A percentile compares a stretch with the other conserved stretches of the same genome.
These are phyloP conservation scores for Diorhabda sublineata DNA, from an alignment of 1,140 invertebrate species.

Conservation along the genomic window DNA sequence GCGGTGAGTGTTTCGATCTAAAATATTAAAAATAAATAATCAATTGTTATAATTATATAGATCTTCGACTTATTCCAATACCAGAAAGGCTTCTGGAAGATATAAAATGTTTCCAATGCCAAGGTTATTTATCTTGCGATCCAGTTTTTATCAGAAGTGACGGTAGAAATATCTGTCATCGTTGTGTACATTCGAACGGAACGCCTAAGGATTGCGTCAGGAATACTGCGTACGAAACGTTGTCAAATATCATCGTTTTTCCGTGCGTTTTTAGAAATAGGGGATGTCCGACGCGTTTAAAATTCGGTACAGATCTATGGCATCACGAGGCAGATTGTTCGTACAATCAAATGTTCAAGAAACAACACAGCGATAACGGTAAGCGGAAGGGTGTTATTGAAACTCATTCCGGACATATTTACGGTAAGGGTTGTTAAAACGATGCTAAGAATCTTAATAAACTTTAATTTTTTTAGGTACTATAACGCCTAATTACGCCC, in stretches of 20 bases:
- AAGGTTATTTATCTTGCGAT: constrained; percentile 34
- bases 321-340: constrained; percentile 39
- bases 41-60: constrained; percentile 28
- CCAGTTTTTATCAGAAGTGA: constrained; percentile 36
- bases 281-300: constrained; percentile 30
- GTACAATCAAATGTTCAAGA: constrained; percentile 28
- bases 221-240: constrained; percentile 34
- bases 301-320: constrained; percentile 34
- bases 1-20: constrained; percentile 13
- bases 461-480: constrained; percentile 16
- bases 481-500: constrained; percentile 35
- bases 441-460: too few relatives aligned
- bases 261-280: constrained; percentile 35
- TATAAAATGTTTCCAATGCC: constrained; percentile 37
- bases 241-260: constrained; percentile 34
- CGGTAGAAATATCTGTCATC: constrained; percentile 40
- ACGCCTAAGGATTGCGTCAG: constrained; percentile 28
- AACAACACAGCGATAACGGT: constrained; percentile 8
- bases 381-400: constrained; percentile 37
- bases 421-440: constrained; percentile 14
- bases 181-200: constrained; percentile 34
- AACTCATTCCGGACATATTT: constrained; percentile 40
- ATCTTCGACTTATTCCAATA: constrained; percentile 30
- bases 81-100: constrained; percentile 34
- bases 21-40: too few relatives aligned